Evolutionary conservation across 2,113 vertebrate species (phyloP), one percentile per base, ranked within the genome.

Genomic region (Machaerirhynchus nigripectus): DNA sequence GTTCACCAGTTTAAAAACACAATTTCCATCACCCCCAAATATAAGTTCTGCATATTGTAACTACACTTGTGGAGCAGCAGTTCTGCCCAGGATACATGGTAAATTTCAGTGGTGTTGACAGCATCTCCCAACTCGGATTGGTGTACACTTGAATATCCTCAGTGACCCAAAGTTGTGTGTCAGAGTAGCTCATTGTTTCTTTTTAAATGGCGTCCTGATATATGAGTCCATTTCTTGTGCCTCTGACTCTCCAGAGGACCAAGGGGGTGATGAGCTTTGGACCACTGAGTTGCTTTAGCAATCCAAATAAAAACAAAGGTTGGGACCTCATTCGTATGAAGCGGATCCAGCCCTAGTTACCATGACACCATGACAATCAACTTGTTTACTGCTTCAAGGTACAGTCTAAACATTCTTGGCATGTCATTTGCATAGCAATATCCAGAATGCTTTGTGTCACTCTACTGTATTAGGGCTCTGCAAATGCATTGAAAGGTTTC

Each of bases 381-480:
- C 96, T 97, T 98, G 97, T 98, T 98, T 98, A 97, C 97, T 96
- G 86, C 93, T 96, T 90, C 92, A 96, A 98, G 96, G 97, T 97
- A 98, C 96, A 96, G 96, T 89, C 75, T 97, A 96, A 97, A 96
- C 50, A 82, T 96, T 96, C 97, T 97, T 97, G 97, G 97, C 96
- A 97, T 33, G 93, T 98, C 87, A 98, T 98, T 98, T 98, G 98
- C 98, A 98, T 97, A 96, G 98, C 97, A 98, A 98, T 98, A 97
- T 97, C 95, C 97, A 97, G 95, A 97, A 98, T 95, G 96, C 96
- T 96, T 98, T 98, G 97, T 97, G 92, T 61, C 97, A 96, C 79
- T 95, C 71, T 94, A 90, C 95, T 77, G 94, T 78, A 83, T 96
- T 88, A 61, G 64, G 68, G 74, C 95, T 90, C 95, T 90, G 82